phyloP scores from a whole-genome alignment of 2,888 invertebrate species.

The Acleris holmiana region DNA sequence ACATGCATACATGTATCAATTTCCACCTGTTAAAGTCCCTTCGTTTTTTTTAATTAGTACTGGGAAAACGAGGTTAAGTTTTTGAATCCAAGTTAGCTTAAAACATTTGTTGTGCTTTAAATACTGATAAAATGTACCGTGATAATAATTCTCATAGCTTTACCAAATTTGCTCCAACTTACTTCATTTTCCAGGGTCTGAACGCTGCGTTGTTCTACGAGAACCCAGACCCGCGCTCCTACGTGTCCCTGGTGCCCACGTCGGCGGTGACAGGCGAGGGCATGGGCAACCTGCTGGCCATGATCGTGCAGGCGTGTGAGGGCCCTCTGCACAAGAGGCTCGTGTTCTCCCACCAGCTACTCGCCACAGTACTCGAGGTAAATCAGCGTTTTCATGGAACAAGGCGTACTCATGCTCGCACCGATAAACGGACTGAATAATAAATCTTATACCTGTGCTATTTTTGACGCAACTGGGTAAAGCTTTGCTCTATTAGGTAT shows the following conservation, averaged over 20 bases:
- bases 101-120: no score
- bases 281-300: conserved; percentile 97
- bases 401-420: neutral
- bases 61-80: no score
- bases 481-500: no score
- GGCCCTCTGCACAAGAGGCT: conserved; percentile 94
- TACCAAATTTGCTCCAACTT: conserved; percentile 15
- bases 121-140: no score
- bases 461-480: no score
- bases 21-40: no score
- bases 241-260: conserved; percentile 98
- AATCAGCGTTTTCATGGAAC: conserved; percentile 7
- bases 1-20: no score
- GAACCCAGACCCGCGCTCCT: conserved; percentile 96
- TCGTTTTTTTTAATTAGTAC: no score
- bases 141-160: neutral
- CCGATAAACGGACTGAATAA: no score
- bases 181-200: conserved; percentile 85
- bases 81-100: no score
- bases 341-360: conserved; percentile 96
- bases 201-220: conserved; percentile 98
- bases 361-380: conserved; percentile 91
- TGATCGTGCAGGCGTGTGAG: conserved; percentile 97
- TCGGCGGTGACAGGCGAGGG: conserved; percentile 99
- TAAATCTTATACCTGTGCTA: no score